Base-by-base conservation (phyloP, 2,113 vertebrate species). In the Gavialis gangeticus region DNA sequence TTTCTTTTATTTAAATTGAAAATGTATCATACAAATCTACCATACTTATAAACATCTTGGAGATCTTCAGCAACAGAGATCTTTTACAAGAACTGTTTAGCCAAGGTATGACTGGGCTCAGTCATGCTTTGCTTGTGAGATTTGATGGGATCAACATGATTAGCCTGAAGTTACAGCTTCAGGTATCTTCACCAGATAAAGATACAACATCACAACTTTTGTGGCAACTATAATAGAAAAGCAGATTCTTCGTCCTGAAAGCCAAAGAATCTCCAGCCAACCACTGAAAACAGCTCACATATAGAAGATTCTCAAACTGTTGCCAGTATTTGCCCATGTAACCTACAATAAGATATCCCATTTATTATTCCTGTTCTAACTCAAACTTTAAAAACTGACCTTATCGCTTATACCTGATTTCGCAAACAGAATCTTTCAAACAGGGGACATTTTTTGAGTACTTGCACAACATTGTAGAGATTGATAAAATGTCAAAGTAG, bases 401-500 rank as follows among this genome's bases (percentile, higher is more conserved):
- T 13, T 25, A 84, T 84, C 59, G 30, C 14, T 59, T 12, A 14
- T 28, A 64, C 5, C 13, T 66, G 27, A 66, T 66, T 28, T 66
- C 27, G 5, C 63, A 28, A 28, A n/a, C 46, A 46, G 46, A 46
- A 46, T 46, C 46, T 46, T 46, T 46, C 46, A 46, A 46, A 46
- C 46, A 9, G 46, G 46, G 46, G 46, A 46, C 46, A 46, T 46
- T 9, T 46, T 46, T 46, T 46, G 46, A 46, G 46, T 46, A 46
- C 46, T 46, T 46, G 46, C 46, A 46, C 46, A 46, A 46, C 8
- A 46, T 9, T 46, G 46, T 46, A 46, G 16, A 28, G 84, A 75
- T 3, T 13, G 9, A 24, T 5, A 2, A 6, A 3, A 21, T 6
- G 30, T 4, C 63, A 37, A 67, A 34, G 10, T 1, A 19, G 2